Percentiles rank a stretch among this genome's conserved stretches.
phyloP scores from a whole-genome alignment of 2,888 invertebrate genomes.

The Gerosis bhagava region DNA sequence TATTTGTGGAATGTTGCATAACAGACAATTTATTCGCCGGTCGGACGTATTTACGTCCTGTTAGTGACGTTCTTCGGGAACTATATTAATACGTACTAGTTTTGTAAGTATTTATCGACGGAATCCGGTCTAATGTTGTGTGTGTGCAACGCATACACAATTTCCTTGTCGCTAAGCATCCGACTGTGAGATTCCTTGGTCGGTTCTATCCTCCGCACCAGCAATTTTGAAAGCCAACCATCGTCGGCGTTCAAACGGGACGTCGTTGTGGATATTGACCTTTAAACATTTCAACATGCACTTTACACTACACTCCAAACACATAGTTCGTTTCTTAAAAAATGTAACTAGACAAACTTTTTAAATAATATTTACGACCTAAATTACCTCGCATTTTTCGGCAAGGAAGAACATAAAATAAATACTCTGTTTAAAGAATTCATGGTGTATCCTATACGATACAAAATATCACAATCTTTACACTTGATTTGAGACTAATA shows the following conservation, averaged over 20 bases:
- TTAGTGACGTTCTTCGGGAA: conserved; percentile 1
- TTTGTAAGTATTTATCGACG: conserved; percentile 92
- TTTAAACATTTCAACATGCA: conserved; percentile 44
- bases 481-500: conserved; percentile 30
- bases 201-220: conserved; percentile 95
- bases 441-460: conserved; percentile 49
- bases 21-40: conserved; percentile 41
- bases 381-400: conserved; percentile 66
- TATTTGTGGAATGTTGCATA: conserved; percentile 73
- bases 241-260: conserved; percentile 77
- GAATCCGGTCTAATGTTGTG: conserved; percentile 96
- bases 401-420: conserved; percentile 53
- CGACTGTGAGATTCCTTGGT: conserved; percentile 98
- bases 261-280: conserved; percentile 66
- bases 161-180: conserved; percentile 97
- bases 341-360: conserved; percentile 10
- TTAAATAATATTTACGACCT: conserved; percentile 2
- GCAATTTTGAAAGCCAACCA: conserved; percentile 94
- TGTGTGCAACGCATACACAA: conserved; percentile 96
- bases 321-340: too few species aligned
- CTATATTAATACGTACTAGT: conserved; percentile 85
- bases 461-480: conserved; percentile 32
- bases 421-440: conserved; percentile 66
- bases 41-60: conserved; percentile 24
- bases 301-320: conserved; percentile 11